Base-by-base conservation (phyloP, 2,113 vertebrate species). In the Nibea albiflora region DNA sequence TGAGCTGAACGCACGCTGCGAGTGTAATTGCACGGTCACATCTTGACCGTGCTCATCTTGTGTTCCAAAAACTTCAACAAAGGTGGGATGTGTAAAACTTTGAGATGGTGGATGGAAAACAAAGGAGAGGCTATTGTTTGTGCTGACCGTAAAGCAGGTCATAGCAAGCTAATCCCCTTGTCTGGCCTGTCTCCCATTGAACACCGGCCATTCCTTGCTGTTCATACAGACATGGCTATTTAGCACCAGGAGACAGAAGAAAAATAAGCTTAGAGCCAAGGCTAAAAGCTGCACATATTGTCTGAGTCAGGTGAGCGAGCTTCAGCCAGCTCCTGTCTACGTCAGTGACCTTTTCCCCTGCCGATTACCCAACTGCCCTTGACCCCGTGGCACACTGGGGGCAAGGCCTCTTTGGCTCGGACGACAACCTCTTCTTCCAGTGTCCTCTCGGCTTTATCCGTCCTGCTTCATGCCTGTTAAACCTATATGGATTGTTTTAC, bases 401-500 rank as follows among this genome's bases (percentile, higher is more conserved):
- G 84, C 86, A 75, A 20, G 61, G 81, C 61, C 78, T 39, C 72
- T 81, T 85, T 89, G 82, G 63, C 56, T 62, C 44, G 14, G 62
- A 79, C 24, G 54, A 77, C 66, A 90, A 35, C 83, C 35, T 82
- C 77, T 81, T 73, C 84, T 75, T 82, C 71, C 17, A 72, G 73
- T 14, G 72, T 80, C 70, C 73, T 39, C 72, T 60, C 78, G 54
- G 82, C 85, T 84, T 89, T 78, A 87, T 86, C 84, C 85, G 47
- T 66, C 74, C 87, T 58, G 65, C 85, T 84, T 91, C 85, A 89
- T 90, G 88, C 87, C 83, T 93, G 87, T 92, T 94, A 90, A 89
- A 89, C 69, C 81, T 77, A 88, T 69, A 85, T 50, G 83, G 85
- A 84, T 92, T 90, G 90, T 92, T 90, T 89, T 84, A 86, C 90